Base-by-base conservation (phyloP, 23 tunicate species). In the Oikopleura vanhoeffeni region DNA sequence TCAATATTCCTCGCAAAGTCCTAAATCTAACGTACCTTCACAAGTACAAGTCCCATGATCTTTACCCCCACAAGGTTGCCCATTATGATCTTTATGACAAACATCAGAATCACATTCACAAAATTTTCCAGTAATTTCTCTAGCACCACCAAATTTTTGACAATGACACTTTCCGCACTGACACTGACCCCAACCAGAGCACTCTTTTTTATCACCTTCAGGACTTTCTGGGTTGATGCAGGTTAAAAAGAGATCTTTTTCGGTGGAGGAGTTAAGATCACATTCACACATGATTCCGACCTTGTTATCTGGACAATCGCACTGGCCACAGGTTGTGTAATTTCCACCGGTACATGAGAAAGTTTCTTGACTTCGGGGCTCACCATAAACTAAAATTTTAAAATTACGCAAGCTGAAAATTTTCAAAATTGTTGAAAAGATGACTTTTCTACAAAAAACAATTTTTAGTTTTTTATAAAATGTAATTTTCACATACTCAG, bases 301-400 rank as follows among this genome's bases (percentile, higher is more conserved):
- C 38, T 71, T 18, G 38, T 38, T 38, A 2, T 28, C 34, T 71
- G 79, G 79, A n/a, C 79, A 71, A 2, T 2, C 79, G 35, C 79
- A 71, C 35, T 71, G 79, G 2, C 79, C 79, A n/a, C 79, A 71
- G 79, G 79, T 13, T 13, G 64, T 49, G 33, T 71, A 71, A n/a
- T 71, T 32, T 28, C 35, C 79, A 34, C 79, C 33, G 79, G 27
- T 71, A 34, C 79, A 71, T 2, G 79, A 71, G 35, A 71, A 71
- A n/a, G n/a, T n/a, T n/a, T n/a, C n/a, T n/a, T n/a, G n/a, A n/a
- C n/a, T n/a, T n/a, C n/a, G n/a, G n/a, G n/a, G n/a, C n/a, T n/a
- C n/a, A n/a, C n/a, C n/a, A n/a, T n/a, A n/a, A n/a, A n/a, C n/a
- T n/a, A n/a, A n/a, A n/a, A n/a, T n/a, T n/a, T n/a, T n/a, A n/a